Evolutionary conservation across 1,140 invertebrate species (phyloP).

Genomic region (Bombus consobrinus): DNA sequence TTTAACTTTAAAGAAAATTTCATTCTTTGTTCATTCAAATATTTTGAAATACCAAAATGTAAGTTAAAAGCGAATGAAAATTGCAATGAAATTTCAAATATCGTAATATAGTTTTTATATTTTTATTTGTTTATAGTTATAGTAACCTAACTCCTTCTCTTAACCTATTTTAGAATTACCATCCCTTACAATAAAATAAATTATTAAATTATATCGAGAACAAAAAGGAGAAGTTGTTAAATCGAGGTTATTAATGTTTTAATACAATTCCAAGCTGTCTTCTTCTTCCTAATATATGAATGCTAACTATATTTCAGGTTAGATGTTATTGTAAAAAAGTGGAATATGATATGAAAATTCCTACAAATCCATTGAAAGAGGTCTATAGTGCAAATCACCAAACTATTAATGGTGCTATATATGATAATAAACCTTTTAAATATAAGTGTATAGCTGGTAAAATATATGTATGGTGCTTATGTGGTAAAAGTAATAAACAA

Average conservation of each 20-base stretch:
- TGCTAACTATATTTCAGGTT: conserved; percentile 41
- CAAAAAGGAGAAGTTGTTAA: not conserved
- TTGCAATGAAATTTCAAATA: not conserved
- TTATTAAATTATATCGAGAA: not conserved
- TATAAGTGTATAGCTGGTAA: conserved; percentile 89
- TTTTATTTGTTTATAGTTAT: not conserved
- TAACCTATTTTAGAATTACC: not conserved
- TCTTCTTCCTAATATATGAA: not conserved
- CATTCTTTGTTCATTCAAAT: not conserved
- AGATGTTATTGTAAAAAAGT: conserved; percentile 22
- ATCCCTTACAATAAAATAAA: not conserved
- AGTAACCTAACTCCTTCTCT: not conserved
- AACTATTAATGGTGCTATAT: conserved; percentile 87
- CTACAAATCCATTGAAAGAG: conserved; percentile 86
- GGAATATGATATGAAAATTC: conserved; percentile 82
- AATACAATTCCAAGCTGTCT: too few relatives aligned
- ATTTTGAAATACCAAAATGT: conserved; percentile 11
- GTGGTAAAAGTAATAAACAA: conserved; percentile 95
- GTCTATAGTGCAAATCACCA: conserved; percentile 85
- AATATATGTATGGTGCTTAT: conserved; percentile 96
- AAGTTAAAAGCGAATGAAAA: conserved; percentile 12
- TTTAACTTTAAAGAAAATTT: not conserved
- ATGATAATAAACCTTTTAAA: conserved; percentile 96
- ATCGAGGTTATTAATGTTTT: not conserved
- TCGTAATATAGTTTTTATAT: not conserved